Evolutionary conservation across 2,797 vertebrate genomes (phyloP).

Genomic region (Bovichtus variegatus): DNA sequence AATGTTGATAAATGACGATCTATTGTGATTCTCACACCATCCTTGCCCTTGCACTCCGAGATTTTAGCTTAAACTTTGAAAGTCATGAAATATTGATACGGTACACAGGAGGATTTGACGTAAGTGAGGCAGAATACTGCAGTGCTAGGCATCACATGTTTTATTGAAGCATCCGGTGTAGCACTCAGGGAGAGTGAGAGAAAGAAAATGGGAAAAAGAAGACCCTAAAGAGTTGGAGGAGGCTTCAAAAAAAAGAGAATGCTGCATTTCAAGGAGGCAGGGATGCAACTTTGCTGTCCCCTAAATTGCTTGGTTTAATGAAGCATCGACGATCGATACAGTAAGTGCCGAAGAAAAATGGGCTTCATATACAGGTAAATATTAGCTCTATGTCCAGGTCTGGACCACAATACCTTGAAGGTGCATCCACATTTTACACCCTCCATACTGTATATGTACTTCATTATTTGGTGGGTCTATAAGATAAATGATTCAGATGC

Average conservation of each 20-base stretch:
- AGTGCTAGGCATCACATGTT: slow-evolving; percentile 79
- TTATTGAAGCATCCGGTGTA: slow-evolving; percentile 83
- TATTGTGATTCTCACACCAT: slow-evolving; percentile 53
- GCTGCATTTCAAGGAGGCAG: slow-evolving; percentile 25
- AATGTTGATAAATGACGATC: slow-evolving; percentile 44
- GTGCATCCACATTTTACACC: slow-evolving; percentile 18
- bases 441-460: slow-evolving; percentile 25
- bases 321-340: slow-evolving; percentile 66
- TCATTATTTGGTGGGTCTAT: slow-evolving; percentile 50
- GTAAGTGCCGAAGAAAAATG: slow-evolving; percentile 60
- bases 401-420: slow-evolving; percentile 33
- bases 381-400: slow-evolving; percentile 46
- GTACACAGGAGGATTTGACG: slow-evolving; percentile 79
- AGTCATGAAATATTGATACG: slow-evolving; percentile 81
- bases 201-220: slow-evolving; percentile 43
- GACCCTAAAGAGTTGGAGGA: slow-evolving; percentile 45
- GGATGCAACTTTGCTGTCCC: slow-evolving; percentile 48
- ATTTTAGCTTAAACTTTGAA: slow-evolving; percentile 78
- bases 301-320: slow-evolving; percentile 71
- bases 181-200: slow-evolving; percentile 71
- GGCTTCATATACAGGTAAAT: slow-evolving; percentile 54
- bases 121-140: slow-evolving; percentile 78
- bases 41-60: slow-evolving; percentile 43
- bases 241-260: slow-evolving; percentile 37
- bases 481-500: slow-evolving; percentile 43